phyloP scores from a whole-genome alignment of 2,888 invertebrate species.

The Drosophila kambysellisi region DNA sequence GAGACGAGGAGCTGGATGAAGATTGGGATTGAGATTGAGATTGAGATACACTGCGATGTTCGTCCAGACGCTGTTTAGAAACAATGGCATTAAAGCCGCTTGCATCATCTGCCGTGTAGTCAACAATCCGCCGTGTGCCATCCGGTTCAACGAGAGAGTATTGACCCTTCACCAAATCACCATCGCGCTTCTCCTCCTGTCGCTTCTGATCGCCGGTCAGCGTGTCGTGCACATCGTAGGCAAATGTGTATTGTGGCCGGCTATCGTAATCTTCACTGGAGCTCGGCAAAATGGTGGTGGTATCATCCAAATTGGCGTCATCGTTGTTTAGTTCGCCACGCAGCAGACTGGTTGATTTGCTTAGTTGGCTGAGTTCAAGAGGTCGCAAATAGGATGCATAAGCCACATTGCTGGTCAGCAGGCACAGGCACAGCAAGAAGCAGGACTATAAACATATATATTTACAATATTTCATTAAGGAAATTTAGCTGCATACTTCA shows the following conservation, averaged over 20 bases:
- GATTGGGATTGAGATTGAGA: conserved; percentile 3
- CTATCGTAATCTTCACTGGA: conserved; percentile 85
- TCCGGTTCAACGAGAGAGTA: conserved; percentile 86
- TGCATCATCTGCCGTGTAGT: conserved; percentile 86
- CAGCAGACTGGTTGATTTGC: conserved; percentile 54
- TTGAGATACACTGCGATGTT: conserved; percentile 35
- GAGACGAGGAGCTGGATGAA: conserved; percentile 56
- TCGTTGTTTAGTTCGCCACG: conserved; percentile 53
- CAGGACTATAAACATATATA: conserved; percentile 50
- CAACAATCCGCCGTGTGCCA: conserved; percentile 86
- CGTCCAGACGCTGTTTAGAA: conserved; percentile 83
- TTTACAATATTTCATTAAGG: background rate
- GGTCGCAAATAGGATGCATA: conserved; percentile 75
- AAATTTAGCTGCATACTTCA: background rate
- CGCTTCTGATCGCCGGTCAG: conserved; percentile 86
- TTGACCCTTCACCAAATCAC: conserved; percentile 86
- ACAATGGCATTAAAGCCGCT: conserved; percentile 86
- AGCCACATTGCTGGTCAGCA: conserved; percentile 71
- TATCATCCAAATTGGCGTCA: conserved; percentile 63
- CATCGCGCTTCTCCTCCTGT: conserved; percentile 86
- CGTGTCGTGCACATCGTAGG: conserved; percentile 86
- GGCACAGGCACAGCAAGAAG: conserved; percentile 74
- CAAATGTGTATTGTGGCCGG: conserved; percentile 86
- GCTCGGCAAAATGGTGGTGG: conserved; percentile 63
- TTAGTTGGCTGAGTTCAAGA: conserved; percentile 75